Base-by-base conservation (phyloP, 1,140 invertebrate species). In the Lepidostoma basale region DNA sequence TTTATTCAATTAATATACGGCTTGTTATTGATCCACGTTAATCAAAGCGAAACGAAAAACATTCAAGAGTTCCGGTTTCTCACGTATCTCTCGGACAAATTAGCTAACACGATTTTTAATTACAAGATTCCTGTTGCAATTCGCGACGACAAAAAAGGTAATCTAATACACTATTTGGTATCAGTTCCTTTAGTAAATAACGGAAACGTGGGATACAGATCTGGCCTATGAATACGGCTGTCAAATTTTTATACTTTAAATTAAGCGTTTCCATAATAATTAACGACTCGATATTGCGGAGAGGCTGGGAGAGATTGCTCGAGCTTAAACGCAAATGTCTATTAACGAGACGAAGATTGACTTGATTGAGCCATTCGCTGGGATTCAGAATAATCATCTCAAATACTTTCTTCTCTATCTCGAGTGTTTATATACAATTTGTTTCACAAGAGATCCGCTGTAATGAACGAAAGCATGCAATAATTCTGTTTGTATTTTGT, bases 151-250 rank as follows among this genome's bases (percentile, higher is more conserved):
- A 22, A 39, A 56, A 56, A 56, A 14, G 36, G 26, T 49, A 33
- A 39, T 56, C 16, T 36, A 9, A 16, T 22, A 22, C 52, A 30
- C 20, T 56, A 30, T 56, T 56, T 56, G 52, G 36, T 60, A 60
- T 65, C 49, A 25, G 52, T 56, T 65, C 36, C 58, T 47, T 42
- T 67, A 62, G 66, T 65, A 65, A 69, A 69, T 70, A 65, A 70
- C 62, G 8, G 56, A 56, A 70, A 58, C 68, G 68, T 70, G 68
- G 56, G 68, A 70, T 30, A 54, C 16, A 16, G 22, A 28, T 26
- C 39, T 22, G 40, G 3, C 36, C n/a, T 20, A 20, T 33, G 39
- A 25, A 33, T 36, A 10, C 23, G 25, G 22, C 58, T 60, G 39
- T 60, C 58, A 60, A 25, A 60, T 44, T 42, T 60, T 42, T 60